Evolutionary conservation across 2,888 invertebrate genomes (phyloP).

Genomic region (Pasiphila rectangulata): DNA sequence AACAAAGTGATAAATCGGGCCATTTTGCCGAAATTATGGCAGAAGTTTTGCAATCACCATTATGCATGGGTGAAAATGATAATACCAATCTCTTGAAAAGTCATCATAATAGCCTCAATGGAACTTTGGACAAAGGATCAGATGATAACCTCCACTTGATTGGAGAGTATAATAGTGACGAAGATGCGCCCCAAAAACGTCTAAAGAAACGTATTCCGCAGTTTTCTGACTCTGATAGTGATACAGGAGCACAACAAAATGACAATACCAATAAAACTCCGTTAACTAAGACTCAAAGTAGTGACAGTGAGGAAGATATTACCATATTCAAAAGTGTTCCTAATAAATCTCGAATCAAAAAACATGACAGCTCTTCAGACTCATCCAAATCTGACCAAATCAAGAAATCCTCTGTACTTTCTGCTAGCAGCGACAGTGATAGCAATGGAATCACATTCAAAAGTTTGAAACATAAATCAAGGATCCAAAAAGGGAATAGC

Average conservation of each 20-base stretch:
- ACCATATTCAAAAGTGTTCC: slow-evolving; percentile 22
- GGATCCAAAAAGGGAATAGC: slow-evolving; percentile 20
- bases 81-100: background rate
- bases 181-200: slow-evolving; percentile 33
- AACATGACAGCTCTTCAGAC: slow-evolving; percentile 23
- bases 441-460: slow-evolving; percentile 26
- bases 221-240: slow-evolving; percentile 58
- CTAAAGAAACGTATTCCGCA: slow-evolving; percentile 43
- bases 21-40: background rate
- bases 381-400: background rate
- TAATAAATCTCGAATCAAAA: slow-evolving; percentile 34
- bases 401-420: background rate
- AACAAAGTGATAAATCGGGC: background rate
- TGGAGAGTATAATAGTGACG: slow-evolving; percentile 32
- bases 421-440: slow-evolving; percentile 19
- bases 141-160: slow-evolving; percentile 18
- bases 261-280: background rate
- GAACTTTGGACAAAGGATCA: background rate
- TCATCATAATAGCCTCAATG: slow-evolving; percentile 2
- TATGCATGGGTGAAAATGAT: background rate
- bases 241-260: slow-evolving; percentile 25
- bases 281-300: background rate
- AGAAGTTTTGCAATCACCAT: background rate
- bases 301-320: slow-evolving; percentile 32
- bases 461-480: slow-evolving; percentile 31